phyloP scores from a whole-genome alignment of 2,797 vertebrate species.

The Cyprinella venusta region DNA sequence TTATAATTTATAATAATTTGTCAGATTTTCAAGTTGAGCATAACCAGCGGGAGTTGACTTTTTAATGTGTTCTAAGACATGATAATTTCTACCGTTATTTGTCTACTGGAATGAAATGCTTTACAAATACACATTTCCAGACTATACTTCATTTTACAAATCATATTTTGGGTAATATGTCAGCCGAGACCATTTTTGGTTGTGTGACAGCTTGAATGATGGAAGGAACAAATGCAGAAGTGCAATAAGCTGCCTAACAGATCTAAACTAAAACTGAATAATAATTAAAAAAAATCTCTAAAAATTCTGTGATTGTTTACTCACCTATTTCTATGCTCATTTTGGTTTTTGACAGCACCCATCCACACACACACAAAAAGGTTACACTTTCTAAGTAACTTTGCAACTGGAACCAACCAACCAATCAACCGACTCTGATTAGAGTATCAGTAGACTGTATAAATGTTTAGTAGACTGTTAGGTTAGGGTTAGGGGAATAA shows the following conservation, averaged over 20 bases:
- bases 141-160: neutral
- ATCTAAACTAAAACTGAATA: neutral
- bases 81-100: constrained; percentile 8
- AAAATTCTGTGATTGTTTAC: neutral
- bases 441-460: too few species aligned
- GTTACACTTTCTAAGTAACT: too few species aligned
- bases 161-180: neutral
- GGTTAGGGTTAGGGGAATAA: neutral
- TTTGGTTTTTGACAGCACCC: neutral
- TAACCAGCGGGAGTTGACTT: constrained; percentile 20
- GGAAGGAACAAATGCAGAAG: neutral
- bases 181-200: neutral
- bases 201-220: too few species aligned
- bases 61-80: constrained; percentile 15
- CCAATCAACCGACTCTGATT: too few species aligned
- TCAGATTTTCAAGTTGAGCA: constrained; percentile 31
- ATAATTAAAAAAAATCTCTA: neutral
- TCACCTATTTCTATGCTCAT: too few species aligned
- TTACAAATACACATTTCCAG: constrained; percentile 2
- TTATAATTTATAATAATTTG: constrained; percentile 36
- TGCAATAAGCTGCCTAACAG: neutral
- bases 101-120: neutral
- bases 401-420: too few species aligned
- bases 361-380: neutral
- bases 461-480: too few species aligned